A percentile compares a stretch with the other conserved stretches of the same genome.
These are phyloP conservation scores for Deroplatys truncata DNA, from an alignment of 2,888 invertebrate species.

Conservation along the genomic window DNA sequence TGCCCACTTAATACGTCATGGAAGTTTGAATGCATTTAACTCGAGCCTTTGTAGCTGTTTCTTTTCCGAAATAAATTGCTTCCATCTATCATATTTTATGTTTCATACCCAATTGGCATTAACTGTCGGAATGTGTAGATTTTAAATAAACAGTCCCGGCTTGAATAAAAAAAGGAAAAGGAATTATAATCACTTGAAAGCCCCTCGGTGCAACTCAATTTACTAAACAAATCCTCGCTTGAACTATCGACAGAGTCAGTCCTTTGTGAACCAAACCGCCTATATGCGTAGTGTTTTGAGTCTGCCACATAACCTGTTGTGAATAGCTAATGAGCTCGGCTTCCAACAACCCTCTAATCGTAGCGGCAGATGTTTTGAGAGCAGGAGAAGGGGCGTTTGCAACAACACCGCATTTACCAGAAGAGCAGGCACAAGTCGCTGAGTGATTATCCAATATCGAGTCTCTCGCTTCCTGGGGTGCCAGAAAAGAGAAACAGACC, in stretches of 20 bases:
- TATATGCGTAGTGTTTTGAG: not conserved
- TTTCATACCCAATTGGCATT: not conserved
- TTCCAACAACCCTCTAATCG: not conserved
- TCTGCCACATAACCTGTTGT: not conserved
- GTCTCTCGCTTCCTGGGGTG: not conserved
- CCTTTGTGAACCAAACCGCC: not conserved
- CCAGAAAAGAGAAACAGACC: not conserved
- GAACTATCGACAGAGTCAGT: not conserved
- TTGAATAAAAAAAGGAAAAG: not conserved
- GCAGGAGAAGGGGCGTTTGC: not conserved
- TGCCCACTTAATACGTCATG: not conserved
- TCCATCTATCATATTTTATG: not conserved
- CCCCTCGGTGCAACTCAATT: not conserved
- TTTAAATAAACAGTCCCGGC: not conserved
- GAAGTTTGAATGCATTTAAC: not conserved
- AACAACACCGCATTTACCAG: not conserved
- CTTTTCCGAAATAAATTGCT: not conserved
- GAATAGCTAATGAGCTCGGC: not conserved
- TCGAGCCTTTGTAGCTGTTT: not conserved
- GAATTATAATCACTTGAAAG: not conserved
- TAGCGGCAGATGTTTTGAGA: not conserved
- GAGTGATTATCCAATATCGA: not conserved
- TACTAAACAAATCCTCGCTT: not conserved
- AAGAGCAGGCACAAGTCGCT: not conserved
- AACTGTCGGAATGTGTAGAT: not conserved